Percentiles rank a stretch among this genome's conserved stretches.
Evolutionary conservation across 2,113 vertebrate genomes (phyloP).

Genomic region (Forbesichthys agassizii): DNA sequence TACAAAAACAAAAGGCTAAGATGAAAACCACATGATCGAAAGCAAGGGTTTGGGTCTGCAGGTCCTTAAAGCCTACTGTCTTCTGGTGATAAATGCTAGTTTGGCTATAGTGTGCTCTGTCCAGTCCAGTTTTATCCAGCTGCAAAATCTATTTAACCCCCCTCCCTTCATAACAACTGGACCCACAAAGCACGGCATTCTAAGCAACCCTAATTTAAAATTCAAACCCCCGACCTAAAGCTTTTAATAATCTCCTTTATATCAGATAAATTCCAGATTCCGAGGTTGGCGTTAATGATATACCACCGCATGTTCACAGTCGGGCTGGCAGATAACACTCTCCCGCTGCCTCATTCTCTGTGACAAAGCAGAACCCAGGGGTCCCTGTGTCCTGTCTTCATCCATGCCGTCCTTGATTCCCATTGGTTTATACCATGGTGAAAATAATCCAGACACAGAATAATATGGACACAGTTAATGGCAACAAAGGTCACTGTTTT

Average conservation of each 20-base stretch:
- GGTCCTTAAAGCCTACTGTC: conserved; percentile 37
- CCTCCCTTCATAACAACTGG: conserved; percentile 41
- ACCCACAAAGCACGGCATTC: conserved; percentile 43
- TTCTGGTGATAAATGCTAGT: conserved; percentile 26
- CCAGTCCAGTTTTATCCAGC: conserved; percentile 35
- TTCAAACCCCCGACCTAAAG: conserved; percentile 56
- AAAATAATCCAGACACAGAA: conserved; percentile 42
- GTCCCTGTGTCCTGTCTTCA: conserved; percentile 39
- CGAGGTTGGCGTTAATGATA: conserved; percentile 39
- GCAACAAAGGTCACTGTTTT: conserved; percentile 30
- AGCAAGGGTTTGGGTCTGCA: conserved; percentile 46
- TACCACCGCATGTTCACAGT: conserved; percentile 49
- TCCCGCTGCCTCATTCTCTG: conserved; percentile 23
- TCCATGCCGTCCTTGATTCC: conserved; percentile 18
- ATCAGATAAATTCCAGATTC: conserved; percentile 53
- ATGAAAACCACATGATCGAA: conserved; percentile 67
- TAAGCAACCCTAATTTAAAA: background rate
- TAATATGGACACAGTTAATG: conserved; percentile 30
- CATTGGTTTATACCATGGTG: background rate
- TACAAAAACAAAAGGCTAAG: conserved; percentile 50
- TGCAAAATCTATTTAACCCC: conserved; percentile 50
- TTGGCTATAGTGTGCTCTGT: conserved; percentile 33
- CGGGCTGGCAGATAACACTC: conserved; percentile 36
- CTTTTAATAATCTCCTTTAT: conserved; percentile 46
- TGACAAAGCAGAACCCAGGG: conserved; percentile 39